A percentile compares a stretch with the other conserved stretches of the same genome.
phyloP scores from a whole-genome alignment of 2,113 vertebrate genomes.

The Cryptoleucopteryx plumbea region DNA sequence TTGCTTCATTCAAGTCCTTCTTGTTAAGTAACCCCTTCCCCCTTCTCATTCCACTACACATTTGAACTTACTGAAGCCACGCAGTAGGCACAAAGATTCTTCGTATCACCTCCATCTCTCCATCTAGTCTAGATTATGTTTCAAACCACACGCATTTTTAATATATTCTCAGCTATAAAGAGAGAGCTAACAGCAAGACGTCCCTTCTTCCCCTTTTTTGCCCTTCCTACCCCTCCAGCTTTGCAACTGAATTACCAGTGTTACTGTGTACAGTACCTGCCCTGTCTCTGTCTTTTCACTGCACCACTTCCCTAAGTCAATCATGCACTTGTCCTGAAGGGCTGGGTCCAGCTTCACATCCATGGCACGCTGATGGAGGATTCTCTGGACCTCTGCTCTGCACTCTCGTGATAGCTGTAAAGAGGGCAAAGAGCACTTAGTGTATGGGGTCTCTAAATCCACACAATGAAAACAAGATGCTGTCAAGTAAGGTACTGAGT shows the following conservation, averaged over 20 bases:
- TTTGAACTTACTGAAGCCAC: neutral
- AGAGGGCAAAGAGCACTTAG: neutral
- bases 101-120: fast-evolving
- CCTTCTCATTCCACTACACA: neutral
- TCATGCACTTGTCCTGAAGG: slow-evolving; percentile 94
- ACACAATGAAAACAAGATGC: neutral
- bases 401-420: slow-evolving; percentile 90
- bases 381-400: slow-evolving; percentile 92
- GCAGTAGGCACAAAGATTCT: neutral
- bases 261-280: slow-evolving; percentile 67
- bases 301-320: slow-evolving; percentile 96
- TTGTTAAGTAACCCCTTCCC: neutral
- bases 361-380: slow-evolving; percentile 94
- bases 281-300: slow-evolving; percentile 92
- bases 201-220: neutral
- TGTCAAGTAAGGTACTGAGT: neutral
- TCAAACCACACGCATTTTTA: neutral
- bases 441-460: neutral
- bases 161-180: neutral
- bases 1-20: neutral
- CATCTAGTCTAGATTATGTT: neutral
- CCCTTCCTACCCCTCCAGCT: neutral
- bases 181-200: neutral
- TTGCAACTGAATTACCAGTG: neutral
- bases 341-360: slow-evolving; percentile 93